Conservation (phyloP, 2,113 vertebrate genomes). For the Cichladusa arquata region DNA sequence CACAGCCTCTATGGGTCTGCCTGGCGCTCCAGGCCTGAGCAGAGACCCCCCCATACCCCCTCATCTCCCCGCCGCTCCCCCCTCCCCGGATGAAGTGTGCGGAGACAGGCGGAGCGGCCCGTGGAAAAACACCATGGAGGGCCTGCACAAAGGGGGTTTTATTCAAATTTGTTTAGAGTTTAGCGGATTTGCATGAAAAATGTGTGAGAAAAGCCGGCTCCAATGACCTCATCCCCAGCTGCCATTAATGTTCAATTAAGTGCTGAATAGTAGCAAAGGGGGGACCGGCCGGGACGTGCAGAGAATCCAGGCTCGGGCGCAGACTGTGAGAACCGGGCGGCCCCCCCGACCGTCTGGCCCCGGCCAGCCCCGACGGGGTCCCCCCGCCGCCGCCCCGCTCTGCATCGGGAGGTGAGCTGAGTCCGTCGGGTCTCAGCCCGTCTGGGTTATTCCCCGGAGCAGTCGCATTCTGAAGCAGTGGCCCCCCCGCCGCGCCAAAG, state of each 20-base stretch:
- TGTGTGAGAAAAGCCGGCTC: conserved; percentile 85
- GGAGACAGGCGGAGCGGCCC: conserved; percentile 56
- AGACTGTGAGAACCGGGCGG: conserved; percentile 49
- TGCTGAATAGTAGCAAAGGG: conserved; percentile 79
- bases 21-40: background rate
- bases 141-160: conserved; percentile 80
- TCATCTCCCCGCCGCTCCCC: background rate
- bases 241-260: conserved; percentile 88
- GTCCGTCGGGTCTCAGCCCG: background rate
- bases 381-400: conserved; percentile 15
- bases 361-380: conserved; percentile 14
- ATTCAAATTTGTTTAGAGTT: conserved; percentile 88
- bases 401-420: conserved; percentile 11
- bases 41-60: background rate
- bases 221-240: conserved; percentile 86
- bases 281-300: conserved; percentile 75
- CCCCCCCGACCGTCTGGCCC: conserved; percentile 35
- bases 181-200: conserved; percentile 87
- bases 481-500: background rate
- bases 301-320: conserved; percentile 75
- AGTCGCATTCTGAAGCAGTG: background rate
- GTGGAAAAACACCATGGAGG: conserved; percentile 70
- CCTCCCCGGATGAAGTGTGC: conserved; percentile 51
- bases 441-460: background rate
- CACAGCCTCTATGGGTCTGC: background rate